Evolutionary conservation across 2,888 invertebrate species (phyloP).

Genomic region (Andrena chrysosceles): DNA sequence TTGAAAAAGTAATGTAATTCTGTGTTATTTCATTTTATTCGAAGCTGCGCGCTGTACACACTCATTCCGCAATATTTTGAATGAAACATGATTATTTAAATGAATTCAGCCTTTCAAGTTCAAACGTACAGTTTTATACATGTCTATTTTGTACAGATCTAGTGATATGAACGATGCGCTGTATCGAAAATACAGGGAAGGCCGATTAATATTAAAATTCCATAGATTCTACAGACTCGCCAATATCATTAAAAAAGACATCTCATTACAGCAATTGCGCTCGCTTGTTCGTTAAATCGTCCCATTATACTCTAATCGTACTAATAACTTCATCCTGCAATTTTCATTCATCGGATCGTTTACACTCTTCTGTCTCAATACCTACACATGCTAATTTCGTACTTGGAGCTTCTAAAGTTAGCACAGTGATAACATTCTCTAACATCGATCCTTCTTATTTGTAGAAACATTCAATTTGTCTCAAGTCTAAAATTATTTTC

Average conservation of each 20-base stretch:
- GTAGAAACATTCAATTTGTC: background rate
- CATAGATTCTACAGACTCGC: background rate
- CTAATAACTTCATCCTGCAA: constrained; percentile 51
- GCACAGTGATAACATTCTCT: background rate
- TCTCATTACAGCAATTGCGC: constrained; percentile 16
- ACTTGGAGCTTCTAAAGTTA: background rate
- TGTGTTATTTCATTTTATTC: background rate
- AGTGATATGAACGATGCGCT: too few species aligned
- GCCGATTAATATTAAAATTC: background rate
- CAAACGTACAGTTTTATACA: too few species aligned
- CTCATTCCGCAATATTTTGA: background rate
- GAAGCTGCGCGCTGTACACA: background rate
- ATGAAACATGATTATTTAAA: background rate
- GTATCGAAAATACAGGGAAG: background rate
- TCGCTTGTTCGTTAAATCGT: constrained; percentile 34
- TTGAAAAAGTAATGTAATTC: background rate
- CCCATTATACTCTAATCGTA: constrained; percentile 43
- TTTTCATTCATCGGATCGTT: constrained; percentile 47
- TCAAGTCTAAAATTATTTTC: background rate
- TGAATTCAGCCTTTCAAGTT: background rate
- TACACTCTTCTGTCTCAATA: constrained; percentile 20
- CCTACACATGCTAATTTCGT: constrained; percentile 25
- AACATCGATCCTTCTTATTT: background rate
- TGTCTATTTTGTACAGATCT: too few species aligned
- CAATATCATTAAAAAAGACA: constrained; percentile 5